Base-by-base conservation (phyloP, 2,888 invertebrate species). In the Thymelicus acteon region DNA sequence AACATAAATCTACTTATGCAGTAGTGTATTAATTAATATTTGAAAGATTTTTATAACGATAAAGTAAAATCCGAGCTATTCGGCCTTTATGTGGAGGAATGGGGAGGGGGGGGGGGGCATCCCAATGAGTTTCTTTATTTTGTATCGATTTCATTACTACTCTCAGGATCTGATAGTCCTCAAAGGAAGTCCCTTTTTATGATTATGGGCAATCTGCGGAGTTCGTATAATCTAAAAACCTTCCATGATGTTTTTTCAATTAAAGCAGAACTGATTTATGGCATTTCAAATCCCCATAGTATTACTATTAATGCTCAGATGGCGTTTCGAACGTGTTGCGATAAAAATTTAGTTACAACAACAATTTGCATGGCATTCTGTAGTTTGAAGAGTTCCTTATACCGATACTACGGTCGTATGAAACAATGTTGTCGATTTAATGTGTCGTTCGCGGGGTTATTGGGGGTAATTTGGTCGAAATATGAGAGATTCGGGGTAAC, bases 311-410 rank as follows among this genome's bases (percentile, higher is more conserved):
- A 70, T 70, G 70, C 52, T 65, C 70, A 60, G 44, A 70, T 70
- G 70, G 70, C 70, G 70, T 70, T 70, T 70, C 64, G 70, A 60
- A 65, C 70, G 64, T 65, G 64, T 70, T 37, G 70, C 70, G 64
- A 70, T 70, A 70, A 70, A 70, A 70, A 70, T 65, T 70, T 70
- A 64, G 70, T 70, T 70, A 64, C 64, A 65, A 70, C 60, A 60
- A 60, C 60, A 65, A 65, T 60, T 70, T 60, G 64, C 70, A 65
- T 70, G 70, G 64, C 70, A 65, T 71, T 71, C 60, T 71, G 70
- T 71, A 71, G 64, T 71, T 65, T 64, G 65, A 71, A 65, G 65
- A 65, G 65, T 71, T 71, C 70, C 65, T 71, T 71, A 71, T 71
- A 64, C 70, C 70, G 64, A 60, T 52, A 60, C 60, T 49, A 54